phyloP scores from a whole-genome alignment of 2,888 invertebrate genomes.

The Campaea margaritaria region DNA sequence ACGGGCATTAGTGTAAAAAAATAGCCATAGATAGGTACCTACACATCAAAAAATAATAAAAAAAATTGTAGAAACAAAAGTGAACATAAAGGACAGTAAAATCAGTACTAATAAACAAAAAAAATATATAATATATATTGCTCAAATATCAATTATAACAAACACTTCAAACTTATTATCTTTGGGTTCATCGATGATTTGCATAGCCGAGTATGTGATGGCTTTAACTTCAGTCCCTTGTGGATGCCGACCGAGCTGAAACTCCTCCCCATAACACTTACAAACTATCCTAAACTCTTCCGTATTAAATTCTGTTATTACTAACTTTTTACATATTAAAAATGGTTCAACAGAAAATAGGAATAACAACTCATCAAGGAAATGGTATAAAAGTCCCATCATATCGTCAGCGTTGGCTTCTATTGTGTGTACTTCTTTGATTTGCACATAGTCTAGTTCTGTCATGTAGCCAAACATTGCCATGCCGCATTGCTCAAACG shows the following conservation, averaged over 20 bases:
- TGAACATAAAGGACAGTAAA: background rate
- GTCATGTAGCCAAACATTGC: conserved; percentile 99
- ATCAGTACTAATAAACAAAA: background rate
- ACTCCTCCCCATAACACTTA: conserved; percentile 96
- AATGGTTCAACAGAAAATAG: conserved; percentile 96
- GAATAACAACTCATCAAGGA: conserved; percentile 97
- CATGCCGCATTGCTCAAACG: conserved; percentile 97
- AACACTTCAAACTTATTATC: conserved; percentile 93
- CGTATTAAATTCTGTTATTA: conserved; percentile 93
- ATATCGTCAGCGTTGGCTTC: conserved; percentile 96
- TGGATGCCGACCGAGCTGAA: conserved; percentile 96
- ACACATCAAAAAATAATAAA: too few relatives aligned
- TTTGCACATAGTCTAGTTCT: conserved; percentile 93
- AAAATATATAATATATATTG: conserved; percentile 12
- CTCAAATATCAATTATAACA: conserved; percentile 98
- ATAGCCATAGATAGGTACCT: too few relatives aligned
- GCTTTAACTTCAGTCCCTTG: conserved; percentile 99
- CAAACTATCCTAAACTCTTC: conserved; percentile 93
- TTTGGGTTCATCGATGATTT: conserved; percentile 90
- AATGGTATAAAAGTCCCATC: conserved; percentile 94
- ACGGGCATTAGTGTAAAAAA: too few relatives aligned
- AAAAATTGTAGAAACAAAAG: background rate
- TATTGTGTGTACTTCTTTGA: conserved; percentile 90
- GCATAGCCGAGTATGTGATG: conserved; percentile 99
- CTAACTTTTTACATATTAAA: conserved; percentile 94